Evolutionary conservation across 2,888 invertebrate species (phyloP), one percentile per base, ranked within the genome.

Genomic region (Cerastis leucographa): DNA sequence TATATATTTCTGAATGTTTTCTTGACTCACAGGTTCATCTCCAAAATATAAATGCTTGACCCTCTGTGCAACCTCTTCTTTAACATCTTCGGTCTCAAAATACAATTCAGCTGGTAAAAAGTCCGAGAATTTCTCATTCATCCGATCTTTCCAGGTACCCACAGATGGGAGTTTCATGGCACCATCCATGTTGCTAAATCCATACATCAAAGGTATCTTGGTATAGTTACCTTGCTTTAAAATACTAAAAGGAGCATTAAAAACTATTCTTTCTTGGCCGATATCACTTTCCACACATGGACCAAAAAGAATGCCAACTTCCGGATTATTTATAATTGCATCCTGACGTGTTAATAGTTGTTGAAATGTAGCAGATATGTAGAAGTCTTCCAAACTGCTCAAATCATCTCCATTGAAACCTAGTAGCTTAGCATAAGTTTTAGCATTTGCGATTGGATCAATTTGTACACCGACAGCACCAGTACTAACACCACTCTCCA

Each of bases 1-100:
- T 25, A 89, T 81, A 59, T 85, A 92, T 11, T 74, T 8, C 22
- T 84, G 56, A 69, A 90, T 75, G 8, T 79, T 88, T 0, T 84
- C 75, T 54, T 83, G 75, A 40, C 71, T 69, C 9, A 93, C 84
- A 0, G 76, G 35, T 3, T 87, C 35, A n/a, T 88, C 77, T 9
- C 91, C 92, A 81, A 94, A 94, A 83, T 93, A 93, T 84, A 90
- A 91, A 0, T 87, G 25, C 81, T 91, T 93, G 1, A 92, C 75
- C 54, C 59, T 67, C 25, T 84, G 68, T 2, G 90, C 90, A 1
- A 93, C 76, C 42, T 84, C 74, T 35, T 90, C 81, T 78, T 85
- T 92, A 54, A 91, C 79, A 40, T 83, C 66, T 42, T 89, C 76
- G 61, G 71, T 90, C 19, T 87, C 79, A 84, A 93, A 93, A 62